Conservation (phyloP, 2,797 vertebrate genomes). For the Megalops cyprinoides region DNA sequence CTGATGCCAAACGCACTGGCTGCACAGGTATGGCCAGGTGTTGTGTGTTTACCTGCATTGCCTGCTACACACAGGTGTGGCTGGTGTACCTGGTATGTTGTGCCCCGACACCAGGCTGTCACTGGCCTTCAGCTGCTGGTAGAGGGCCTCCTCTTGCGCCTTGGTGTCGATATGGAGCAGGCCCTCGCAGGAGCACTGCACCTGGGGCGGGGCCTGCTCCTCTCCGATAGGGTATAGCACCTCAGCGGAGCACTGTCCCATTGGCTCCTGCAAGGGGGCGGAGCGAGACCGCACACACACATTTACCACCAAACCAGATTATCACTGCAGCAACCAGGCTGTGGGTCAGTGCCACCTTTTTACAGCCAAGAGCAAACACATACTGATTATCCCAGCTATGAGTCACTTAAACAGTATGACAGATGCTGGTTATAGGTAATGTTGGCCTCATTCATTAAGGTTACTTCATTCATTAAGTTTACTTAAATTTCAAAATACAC, state of each 20-base stretch:
- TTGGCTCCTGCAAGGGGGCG: constrained; percentile 55
- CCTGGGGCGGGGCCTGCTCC: constrained; percentile 65
- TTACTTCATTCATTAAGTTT: too few relatives aligned
- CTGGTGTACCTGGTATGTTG: constrained; percentile 83
- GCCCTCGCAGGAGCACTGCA: constrained; percentile 74
- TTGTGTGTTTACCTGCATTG: background rate
- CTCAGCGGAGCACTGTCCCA: constrained; percentile 76
- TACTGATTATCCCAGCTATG: background rate
- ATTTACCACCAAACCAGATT: background rate
- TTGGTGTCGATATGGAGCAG: constrained; percentile 68
- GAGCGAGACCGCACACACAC: background rate
- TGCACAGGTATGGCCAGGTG: background rate
- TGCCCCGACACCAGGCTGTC: constrained; percentile 66
- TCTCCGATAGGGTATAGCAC: constrained; percentile 75
- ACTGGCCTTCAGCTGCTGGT: constrained; percentile 69
- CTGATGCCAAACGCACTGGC: too few relatives aligned
- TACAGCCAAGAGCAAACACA: constrained; percentile 13
- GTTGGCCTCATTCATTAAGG: too few relatives aligned
- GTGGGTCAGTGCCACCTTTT: background rate
- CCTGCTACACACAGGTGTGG: too few relatives aligned
- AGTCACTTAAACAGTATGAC: too few relatives aligned
- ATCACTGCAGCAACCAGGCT: background rate
- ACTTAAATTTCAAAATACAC: too few relatives aligned
- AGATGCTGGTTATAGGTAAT: too few relatives aligned
- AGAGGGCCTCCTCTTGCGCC: constrained; percentile 80